A percentile compares a stretch with the other conserved stretches of the same genome.
Conservation (phyloP, 2,113 vertebrate species). For the Mystacornis crossleyi region DNA sequence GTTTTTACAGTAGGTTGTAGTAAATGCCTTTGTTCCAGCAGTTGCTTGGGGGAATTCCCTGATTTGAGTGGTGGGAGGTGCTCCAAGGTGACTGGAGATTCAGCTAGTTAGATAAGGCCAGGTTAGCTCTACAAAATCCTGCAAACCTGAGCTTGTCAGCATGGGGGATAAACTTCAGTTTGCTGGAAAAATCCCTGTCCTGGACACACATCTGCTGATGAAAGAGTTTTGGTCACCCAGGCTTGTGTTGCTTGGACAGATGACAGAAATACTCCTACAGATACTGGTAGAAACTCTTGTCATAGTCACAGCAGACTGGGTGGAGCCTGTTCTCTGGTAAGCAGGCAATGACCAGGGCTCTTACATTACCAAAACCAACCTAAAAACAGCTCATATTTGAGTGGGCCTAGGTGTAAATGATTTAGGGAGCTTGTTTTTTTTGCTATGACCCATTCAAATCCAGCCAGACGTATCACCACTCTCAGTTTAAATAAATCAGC, state of each 20-base stretch:
- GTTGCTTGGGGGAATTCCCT: background rate
- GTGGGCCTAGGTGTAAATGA: background rate
- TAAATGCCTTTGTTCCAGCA: background rate
- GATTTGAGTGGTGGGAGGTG: background rate
- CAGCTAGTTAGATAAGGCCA: background rate
- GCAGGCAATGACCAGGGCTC: background rate
- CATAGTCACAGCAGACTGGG: background rate
- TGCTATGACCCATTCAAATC: background rate
- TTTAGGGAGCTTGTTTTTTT: background rate
- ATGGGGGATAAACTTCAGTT: background rate
- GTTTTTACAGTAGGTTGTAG: background rate
- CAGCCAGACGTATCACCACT: background rate
- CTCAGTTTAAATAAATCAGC: background rate
- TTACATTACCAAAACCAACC: background rate
- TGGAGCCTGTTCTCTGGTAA: background rate
- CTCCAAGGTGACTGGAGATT: background rate
- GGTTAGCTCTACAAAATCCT: background rate
- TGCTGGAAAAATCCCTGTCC: background rate
- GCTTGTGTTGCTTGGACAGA: background rate
- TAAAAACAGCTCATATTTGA: background rate
- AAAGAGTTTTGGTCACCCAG: background rate
- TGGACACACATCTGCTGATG: background rate
- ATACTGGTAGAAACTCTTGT: background rate
- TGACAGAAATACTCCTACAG: background rate
- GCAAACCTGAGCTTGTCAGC: background rate